These are phyloP conservation scores for Campylorhamphus procurvoides DNA, from an alignment of 2,113 vertebrate species.

Conservation along the genomic window DNA sequence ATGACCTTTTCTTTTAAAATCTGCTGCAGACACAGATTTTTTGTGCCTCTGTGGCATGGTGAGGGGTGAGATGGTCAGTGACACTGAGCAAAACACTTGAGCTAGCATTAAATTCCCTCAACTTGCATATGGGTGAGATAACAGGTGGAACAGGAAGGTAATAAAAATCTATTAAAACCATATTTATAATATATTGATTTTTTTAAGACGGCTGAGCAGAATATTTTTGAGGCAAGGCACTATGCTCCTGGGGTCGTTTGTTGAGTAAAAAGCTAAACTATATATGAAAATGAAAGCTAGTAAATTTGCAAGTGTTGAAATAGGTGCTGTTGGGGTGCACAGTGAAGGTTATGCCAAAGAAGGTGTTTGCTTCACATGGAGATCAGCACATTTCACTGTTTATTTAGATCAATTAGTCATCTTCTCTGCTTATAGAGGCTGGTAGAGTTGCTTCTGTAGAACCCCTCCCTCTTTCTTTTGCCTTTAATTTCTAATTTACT, in stretches of 20 bases:
- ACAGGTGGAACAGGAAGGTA: background rate
- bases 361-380: background rate
- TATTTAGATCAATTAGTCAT: background rate
- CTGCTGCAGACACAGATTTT: background rate
- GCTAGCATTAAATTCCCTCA: background rate
- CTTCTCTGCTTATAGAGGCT: background rate
- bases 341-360: background rate
- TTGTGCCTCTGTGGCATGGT: background rate
- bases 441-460: background rate
- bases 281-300: background rate
- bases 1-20: background rate
- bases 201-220: background rate
- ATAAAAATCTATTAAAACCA: background rate
- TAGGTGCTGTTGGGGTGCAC: background rate
- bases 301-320: background rate
- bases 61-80: background rate
- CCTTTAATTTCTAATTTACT: background rate
- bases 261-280: background rate
- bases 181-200: background rate
- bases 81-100: background rate
- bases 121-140: background rate
- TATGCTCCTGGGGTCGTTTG: background rate
- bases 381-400: background rate
- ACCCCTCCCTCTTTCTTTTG: background rate
- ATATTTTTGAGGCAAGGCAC: background rate